Evolutionary conservation across 2,113 vertebrate genomes (phyloP), one percentile per base, ranked within the genome.

Genomic region (Otolemur garnettii): DNA sequence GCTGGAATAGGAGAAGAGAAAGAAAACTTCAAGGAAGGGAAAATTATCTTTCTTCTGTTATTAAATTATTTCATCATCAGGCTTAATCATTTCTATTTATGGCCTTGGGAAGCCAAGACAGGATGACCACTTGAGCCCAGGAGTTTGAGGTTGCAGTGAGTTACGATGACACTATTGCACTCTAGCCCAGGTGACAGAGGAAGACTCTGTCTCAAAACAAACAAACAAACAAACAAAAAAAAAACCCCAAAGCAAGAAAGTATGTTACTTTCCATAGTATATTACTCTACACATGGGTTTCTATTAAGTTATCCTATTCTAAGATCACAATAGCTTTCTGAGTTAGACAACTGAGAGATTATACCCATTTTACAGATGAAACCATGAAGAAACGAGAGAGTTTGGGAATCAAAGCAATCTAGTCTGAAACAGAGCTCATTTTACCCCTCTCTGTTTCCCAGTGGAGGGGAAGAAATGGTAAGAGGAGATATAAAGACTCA

Each of bases 361-460:
- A 69, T 53, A 38, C 79, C 85, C 93, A 72, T 68, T 93, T 83
- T 68, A 90, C 33, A 94, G 95, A 86, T 28, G 28, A 19, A 4
- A 21, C n/a, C 42, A 78, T 14, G 24, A 53, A 59, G 11, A 7
- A 10, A 18, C 1, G 14, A 55, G 62, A 64, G 11, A 86, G 10
- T 66, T 79, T 30, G 64, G 69, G 42, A 93, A 79, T 71, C 45
- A 87, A 84, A 82, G 71, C 17, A 24, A 42, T 64, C 19, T 59
- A 45, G 38, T n/a, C 0, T 50, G 69, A 88, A 96, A 60, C 26
- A 22, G 6, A 4, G 24, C 50, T 68, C 26, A 38, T 72, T 24
- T 17, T 42, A 30, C 1, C 9, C 66, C 35, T 75, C 24, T 87
- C 22, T 62, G 42, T 68, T 88, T 96, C 69, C 38, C n/a, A n/a